A percentile compares a stretch with the other conserved stretches of the same genome.
Evolutionary conservation across 2,113 vertebrate species (phyloP).

Genomic region (Pomatorhinus ruficollis): DNA sequence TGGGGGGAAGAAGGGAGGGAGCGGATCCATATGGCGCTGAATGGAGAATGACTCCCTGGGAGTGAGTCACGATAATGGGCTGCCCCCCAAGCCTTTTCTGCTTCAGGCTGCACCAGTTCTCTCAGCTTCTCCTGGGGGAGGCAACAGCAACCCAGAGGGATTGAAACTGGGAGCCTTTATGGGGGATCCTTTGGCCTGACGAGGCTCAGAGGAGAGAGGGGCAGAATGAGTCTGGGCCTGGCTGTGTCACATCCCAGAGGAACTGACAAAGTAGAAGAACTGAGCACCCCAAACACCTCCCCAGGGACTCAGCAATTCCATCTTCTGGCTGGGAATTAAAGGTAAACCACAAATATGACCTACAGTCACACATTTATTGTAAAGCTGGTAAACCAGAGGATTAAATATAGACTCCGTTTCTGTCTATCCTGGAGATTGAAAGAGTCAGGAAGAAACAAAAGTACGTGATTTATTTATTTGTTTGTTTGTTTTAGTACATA

Average conservation of each 20-base stretch:
- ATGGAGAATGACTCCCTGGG: not conserved
- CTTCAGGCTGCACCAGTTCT: not conserved
- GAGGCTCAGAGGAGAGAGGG: not conserved
- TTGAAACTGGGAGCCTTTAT: not conserved
- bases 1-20: not conserved
- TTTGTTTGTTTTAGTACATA: not conserved
- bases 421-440: not conserved
- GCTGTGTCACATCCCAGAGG: not conserved
- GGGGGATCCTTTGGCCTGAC: not conserved
- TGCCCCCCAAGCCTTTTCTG: not conserved
- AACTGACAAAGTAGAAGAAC: not conserved
- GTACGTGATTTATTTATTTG: not conserved
- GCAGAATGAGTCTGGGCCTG: not conserved
- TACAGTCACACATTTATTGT: not conserved
- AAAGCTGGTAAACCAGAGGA: not conserved
- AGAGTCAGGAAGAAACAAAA: not conserved
- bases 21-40: rapidly evolving
- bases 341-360: not conserved
- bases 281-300: not conserved
- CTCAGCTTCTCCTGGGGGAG: not conserved
- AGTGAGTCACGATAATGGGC: not conserved
- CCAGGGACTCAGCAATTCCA: rapidly evolving
- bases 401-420: not conserved
- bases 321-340: not conserved
- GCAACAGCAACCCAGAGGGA: rapidly evolving